Conservation (phyloP, 2,888 invertebrate genomes). For the Papilio demoleus region DNA sequence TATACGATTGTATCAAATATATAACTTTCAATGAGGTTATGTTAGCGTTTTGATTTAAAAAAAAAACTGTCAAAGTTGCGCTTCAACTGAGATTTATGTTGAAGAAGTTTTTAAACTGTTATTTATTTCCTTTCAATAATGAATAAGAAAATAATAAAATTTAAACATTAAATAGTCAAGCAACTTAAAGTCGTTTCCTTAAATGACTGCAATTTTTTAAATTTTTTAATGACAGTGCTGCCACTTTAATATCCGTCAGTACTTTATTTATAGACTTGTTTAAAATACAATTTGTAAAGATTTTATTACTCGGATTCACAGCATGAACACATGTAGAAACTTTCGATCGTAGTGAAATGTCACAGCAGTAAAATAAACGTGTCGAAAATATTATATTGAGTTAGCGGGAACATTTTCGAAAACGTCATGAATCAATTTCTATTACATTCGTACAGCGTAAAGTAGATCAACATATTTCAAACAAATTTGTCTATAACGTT, state of each 20-base stretch:
- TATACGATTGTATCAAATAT: too few relatives aligned
- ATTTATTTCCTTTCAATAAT: not conserved
- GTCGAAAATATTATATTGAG: too few relatives aligned
- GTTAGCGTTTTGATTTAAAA: too few relatives aligned
- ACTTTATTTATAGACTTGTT: slow-evolving; percentile 18
- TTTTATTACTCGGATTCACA: slow-evolving; percentile 17
- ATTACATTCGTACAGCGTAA: too few relatives aligned
- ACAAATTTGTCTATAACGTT: too few relatives aligned
- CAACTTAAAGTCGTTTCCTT: slow-evolving; percentile 26
- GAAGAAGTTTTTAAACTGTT: too few relatives aligned
- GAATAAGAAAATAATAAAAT: not conserved
- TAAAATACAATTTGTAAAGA: slow-evolving; percentile 31
- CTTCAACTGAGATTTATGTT: too few relatives aligned
- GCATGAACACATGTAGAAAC: not conserved
- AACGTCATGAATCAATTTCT: too few relatives aligned
- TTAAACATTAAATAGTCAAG: not conserved
- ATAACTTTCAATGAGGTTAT: too few relatives aligned
- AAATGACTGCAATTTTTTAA: slow-evolving; percentile 19
- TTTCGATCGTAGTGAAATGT: not conserved
- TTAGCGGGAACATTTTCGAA: too few relatives aligned
- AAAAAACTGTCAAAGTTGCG: too few relatives aligned
- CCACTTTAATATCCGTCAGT: slow-evolving; percentile 25
- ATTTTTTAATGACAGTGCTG: slow-evolving; percentile 16
- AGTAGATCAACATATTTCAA: too few relatives aligned
- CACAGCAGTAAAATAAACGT: slow-evolving; percentile 24